Base-by-base conservation (phyloP, 2,888 invertebrate species). In the Malthinus seriepunctatus region DNA sequence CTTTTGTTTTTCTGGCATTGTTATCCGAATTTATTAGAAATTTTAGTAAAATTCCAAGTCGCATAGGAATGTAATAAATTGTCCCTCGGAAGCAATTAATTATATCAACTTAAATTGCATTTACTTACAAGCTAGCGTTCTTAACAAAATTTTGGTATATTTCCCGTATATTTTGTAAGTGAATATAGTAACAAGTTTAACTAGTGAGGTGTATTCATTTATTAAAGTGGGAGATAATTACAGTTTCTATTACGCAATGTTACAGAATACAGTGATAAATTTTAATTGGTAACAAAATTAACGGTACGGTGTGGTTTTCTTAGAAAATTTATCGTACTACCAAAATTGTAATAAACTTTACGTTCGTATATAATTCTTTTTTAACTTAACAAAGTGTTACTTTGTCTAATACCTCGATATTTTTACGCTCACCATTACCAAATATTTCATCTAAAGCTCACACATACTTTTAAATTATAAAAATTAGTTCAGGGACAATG, bases 61-160 rank as follows among this genome's bases (percentile, higher is more conserved):
- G 44, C 34, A 51, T 51, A 51, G 51, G 51, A 51, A 51, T 51
- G 51, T 44, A 45, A 51, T 51, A 51, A 51, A 42, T 52, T 44
- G 15, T 37, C 12, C 8, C 45, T 44, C 23, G 51, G 42, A 15
- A 44, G 35, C 45, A 52, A 52, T 52, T 52, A 52, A 52, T 45
- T 45, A 46, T 34, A 46, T 51, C 49, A 39, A 39, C 15, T 44
- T 42, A 42, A 14, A 15, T 42, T 42, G 39, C 39, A 23, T 42
- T 14, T 15, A 42, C 9, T 42, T 42, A 23, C n/a, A n/a, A 23
- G 23, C 14, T 15, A 23, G 12, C 39, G 14, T 42, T 42, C 15
- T 5, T 6, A 9, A 15, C 39, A 15, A 15, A 42, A 14, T 42
- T 14, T 42, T 8, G 7, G 23, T 5, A 5, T 23, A 23, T 23